Evolutionary conservation across 2,888 invertebrate genomes (phyloP).

Genomic region (Cheilosia variabilis): DNA sequence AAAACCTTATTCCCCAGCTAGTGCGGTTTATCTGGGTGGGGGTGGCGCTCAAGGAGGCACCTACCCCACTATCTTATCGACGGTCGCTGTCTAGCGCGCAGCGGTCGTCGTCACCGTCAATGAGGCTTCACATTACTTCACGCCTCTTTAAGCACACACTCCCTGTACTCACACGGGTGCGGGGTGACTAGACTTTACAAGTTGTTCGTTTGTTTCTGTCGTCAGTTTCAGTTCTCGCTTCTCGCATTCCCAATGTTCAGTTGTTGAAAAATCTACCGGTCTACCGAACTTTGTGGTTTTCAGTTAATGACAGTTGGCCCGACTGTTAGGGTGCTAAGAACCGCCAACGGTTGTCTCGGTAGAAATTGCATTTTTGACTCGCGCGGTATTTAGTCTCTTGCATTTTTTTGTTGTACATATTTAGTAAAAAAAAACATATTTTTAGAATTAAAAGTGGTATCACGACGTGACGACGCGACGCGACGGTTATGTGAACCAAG

Average conservation of each 20-base stretch:
- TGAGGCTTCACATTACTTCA: slow-evolving; percentile 31
- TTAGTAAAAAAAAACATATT: background rate
- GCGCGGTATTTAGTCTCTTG: background rate
- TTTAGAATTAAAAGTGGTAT: background rate
- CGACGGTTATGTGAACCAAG: slow-evolving; percentile 15
- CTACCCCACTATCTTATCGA: slow-evolving; percentile 53
- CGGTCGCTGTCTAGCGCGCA: background rate
- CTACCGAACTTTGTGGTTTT: slow-evolving; percentile 46
- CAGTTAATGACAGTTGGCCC: slow-evolving; percentile 58
- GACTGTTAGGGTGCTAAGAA: slow-evolving; percentile 43
- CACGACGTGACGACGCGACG: background rate
- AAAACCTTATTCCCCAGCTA: background rate
- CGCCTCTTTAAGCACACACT: slow-evolving; percentile 45
- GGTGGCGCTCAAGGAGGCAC: slow-evolving; percentile 26
- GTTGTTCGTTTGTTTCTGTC: slow-evolving; percentile 17
- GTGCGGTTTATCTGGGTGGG: slow-evolving; percentile 19
- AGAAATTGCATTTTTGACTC: background rate
- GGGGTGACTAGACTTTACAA: slow-evolving; percentile 17
- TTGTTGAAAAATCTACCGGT: slow-evolving; percentile 21
- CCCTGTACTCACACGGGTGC: background rate
- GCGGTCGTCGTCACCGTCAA: slow-evolving; percentile 2
- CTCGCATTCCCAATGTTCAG: background rate
- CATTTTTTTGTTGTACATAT: background rate
- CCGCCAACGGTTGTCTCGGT: slow-evolving; percentile 3
- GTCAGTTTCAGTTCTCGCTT: slow-evolving; percentile 9